phyloP scores from a whole-genome alignment of 2,113 vertebrate species.

The Anarhynchus alexandrinus region DNA sequence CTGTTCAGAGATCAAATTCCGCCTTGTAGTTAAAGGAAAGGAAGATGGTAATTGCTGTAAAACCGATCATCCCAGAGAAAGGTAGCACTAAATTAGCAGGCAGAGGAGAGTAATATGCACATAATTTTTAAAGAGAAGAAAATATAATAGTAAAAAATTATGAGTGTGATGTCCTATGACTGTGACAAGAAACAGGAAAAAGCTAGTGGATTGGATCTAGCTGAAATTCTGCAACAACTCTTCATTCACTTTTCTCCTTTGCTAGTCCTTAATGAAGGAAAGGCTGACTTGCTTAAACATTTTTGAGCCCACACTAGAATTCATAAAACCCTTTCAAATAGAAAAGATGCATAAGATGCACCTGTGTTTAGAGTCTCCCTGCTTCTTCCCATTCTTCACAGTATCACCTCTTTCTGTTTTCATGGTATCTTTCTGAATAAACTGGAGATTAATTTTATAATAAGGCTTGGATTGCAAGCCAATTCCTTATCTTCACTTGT shows the following conservation, averaged over 20 bases:
- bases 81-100: background rate
- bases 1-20: background rate
- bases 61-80: background rate
- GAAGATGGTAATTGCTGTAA: background rate
- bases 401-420: background rate
- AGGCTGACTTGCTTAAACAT: background rate
- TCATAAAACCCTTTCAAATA: background rate
- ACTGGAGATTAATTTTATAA: background rate
- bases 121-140: background rate
- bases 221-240: background rate
- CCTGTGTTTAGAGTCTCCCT: background rate
- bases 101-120: background rate
- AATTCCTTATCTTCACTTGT: background rate
- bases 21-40: background rate
- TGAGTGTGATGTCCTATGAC: background rate
- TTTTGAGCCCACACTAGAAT: background rate
- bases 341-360: background rate
- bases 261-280: background rate
- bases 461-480: background rate
- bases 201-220: background rate
- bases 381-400: background rate
- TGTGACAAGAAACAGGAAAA: background rate
- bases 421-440: background rate
- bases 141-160: background rate
- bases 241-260: background rate